Evolutionary conservation across 1,140 invertebrate genomes (phyloP), one percentile per base, ranked within the genome.

Genomic region (Tachypleus tridentatus): DNA sequence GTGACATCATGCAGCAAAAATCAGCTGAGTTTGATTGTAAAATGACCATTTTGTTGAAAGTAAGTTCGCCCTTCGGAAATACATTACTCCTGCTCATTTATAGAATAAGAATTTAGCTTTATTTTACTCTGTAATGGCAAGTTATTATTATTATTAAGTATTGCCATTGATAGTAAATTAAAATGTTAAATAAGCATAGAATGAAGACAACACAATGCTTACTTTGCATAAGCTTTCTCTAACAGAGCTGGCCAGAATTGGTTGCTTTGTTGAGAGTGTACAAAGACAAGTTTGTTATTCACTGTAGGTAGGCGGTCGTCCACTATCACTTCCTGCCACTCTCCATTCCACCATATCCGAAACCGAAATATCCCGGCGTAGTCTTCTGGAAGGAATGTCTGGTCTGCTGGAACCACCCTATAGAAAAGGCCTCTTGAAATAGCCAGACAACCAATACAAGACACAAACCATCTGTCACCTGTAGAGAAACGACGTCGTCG

Each of bases 221-320:
- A 93, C 91, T 99, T 99, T 61, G 96, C 96, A 75, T 98, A 98
- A 47, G 96, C 96, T 79, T 99, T 99, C 78, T 99, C 96, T 58
- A 99, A 79, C 47, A 99, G 78, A 1, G 93, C 87, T 2, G 93
- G 89, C 96, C 96, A 99, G 75, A 95, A 95, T 73, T 91, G 87
- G 71, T 93, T 90, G 3, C 86, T 87, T 69, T 88, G 82, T 67
- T 86, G 85, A 9, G 89, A 87, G 73, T 97, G 93, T 70, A 97
- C 83, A 79, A 98, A 98, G 6, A 94, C 89, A 57, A 98, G 80
- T 70, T 88, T 84, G 4, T 89, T 91, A 72, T 93, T 87, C 65
- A 96, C 90, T 0, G 93, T 95, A 1, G 96, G 96, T 58, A 99
- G 81, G n/a, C 93, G 82, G 76, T 99, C 96, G 77, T 98, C 96